Evolutionary conservation across 1,140 invertebrate genomes (phyloP), one percentile per base, ranked within the genome.

Genomic region (Melipona quadrifasciata): DNA sequence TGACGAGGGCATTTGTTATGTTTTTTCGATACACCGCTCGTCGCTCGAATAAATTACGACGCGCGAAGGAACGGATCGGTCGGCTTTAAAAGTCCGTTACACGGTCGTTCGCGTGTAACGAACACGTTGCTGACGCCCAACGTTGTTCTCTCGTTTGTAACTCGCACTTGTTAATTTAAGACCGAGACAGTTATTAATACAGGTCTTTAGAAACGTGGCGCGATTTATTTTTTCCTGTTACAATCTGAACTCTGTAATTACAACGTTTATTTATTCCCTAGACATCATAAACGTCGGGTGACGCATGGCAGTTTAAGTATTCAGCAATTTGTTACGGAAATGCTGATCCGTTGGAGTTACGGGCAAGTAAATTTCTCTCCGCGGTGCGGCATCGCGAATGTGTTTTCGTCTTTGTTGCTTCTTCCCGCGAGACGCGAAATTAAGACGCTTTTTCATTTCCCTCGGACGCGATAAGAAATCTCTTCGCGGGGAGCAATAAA

Each of bases 1-100:
- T 80, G 82, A 80, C 76, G 68, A 80, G 77, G 70, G 16, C 77
- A 80, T 84, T 84, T 73, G 82, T 84, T 80, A 80, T 55, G 77
- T 84, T 80, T 80, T n/a, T 84, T 84, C 76, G 82, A 65, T 73
- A 80, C 39, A 73, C 74, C n/a, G 53, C 75, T 70, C 82, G n/a
- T 11, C 47, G 61, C 53, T 68, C 31, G 51, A 80, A 84, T 84
- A 65, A 73, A 72, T 80, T 73, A 80, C 68, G 19, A 47, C 11
- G 21, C 39, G 61, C 34, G 76, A 64, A 58, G 77, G 24, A 47
- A 39, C 3, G 58, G 71, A 31, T 73, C 51, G 51, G 47, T n/a
- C 31, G 51, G 24, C 12, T 27, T n/a, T 68, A 39, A n/a, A 47
- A 57, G 16, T 81, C 21, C 47, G 64, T 82, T 82, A 76, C n/a